phyloP scores from a whole-genome alignment of 1,140 invertebrate species.

The Hyphantria cunea region DNA sequence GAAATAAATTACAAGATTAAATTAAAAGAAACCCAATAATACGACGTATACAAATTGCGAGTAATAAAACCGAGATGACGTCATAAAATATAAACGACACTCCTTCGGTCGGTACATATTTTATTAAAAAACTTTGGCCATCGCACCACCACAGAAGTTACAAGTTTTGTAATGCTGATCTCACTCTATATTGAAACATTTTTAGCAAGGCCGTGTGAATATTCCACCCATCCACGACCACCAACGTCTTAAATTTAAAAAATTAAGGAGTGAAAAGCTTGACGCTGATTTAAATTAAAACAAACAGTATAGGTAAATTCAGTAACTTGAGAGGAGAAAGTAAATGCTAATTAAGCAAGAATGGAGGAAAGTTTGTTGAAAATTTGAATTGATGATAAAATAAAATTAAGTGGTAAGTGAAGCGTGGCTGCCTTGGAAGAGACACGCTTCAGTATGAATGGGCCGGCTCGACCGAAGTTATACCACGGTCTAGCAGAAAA shows the following conservation, averaged over 20 bases:
- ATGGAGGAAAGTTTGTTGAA: too few species aligned
- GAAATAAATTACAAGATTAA: slow-evolving; percentile 4
- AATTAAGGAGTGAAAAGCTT: slow-evolving; percentile 9
- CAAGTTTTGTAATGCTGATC: slow-evolving; percentile 47
- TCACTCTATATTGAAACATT: slow-evolving; percentile 52
- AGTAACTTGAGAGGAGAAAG: too few species aligned
- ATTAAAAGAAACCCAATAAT: slow-evolving; percentile 22
- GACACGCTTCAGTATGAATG: too few species aligned
- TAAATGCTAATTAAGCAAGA: too few species aligned
- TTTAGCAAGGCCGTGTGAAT: slow-evolving; percentile 26
- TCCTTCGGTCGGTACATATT: slow-evolving; percentile 48
- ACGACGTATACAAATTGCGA: slow-evolving; percentile 30
- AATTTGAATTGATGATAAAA: too few species aligned
- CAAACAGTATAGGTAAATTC: not conserved
- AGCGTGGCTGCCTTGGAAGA: too few species aligned
- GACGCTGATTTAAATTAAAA: not conserved
- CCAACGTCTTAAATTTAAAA: not conserved
- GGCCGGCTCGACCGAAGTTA: too few species aligned
- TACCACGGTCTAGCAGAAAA: too few species aligned
- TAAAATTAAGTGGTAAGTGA: too few species aligned
- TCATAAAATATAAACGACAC: slow-evolving; percentile 37
- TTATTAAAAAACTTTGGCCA: slow-evolving; percentile 63
- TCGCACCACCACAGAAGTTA: slow-evolving; percentile 47
- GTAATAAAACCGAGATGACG: slow-evolving; percentile 36
- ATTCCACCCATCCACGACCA: slow-evolving; percentile 1